Percentiles rank a stretch among this genome's conserved stretches.
Evolutionary conservation across 2,797 vertebrate species (phyloP).

Genomic region (Crax fasciolata): DNA sequence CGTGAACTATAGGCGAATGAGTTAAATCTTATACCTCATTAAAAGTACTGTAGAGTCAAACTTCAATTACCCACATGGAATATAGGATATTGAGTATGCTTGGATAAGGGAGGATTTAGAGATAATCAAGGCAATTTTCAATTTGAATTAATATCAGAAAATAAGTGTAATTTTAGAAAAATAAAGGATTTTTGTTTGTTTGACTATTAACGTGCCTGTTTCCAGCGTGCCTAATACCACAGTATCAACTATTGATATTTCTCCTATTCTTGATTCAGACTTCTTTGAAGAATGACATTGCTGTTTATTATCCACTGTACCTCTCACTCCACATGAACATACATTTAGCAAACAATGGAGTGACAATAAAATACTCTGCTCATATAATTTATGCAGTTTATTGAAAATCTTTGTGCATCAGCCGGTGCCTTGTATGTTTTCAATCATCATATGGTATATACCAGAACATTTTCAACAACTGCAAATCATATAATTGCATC

Average conservation of each 20-base stretch:
- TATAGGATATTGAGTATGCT: neutral
- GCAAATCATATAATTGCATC: neutral
- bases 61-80: conserved; percentile 45
- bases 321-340: neutral
- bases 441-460: neutral
- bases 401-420: neutral
- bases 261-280: neutral
- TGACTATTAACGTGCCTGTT: neutral
- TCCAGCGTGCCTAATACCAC: neutral
- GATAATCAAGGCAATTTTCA: conserved; percentile 49
- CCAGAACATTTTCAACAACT: neutral
- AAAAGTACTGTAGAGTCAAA: conserved; percentile 51
- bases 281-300: neutral
- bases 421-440: neutral
- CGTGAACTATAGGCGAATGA: conserved; percentile 29
- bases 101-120: neutral
- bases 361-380: neutral
- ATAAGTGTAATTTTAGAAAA: conserved; percentile 15
- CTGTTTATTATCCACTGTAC: neutral
- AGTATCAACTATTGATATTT: neutral
- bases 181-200: neutral
- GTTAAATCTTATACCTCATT: conserved; percentile 63
- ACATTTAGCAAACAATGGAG: neutral
- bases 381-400: neutral
- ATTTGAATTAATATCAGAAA: conserved; percentile 31